These are phyloP conservation scores for Sycobia sp. DNA, from an alignment of 1,140 invertebrate genomes.

Conservation along the genomic window DNA sequence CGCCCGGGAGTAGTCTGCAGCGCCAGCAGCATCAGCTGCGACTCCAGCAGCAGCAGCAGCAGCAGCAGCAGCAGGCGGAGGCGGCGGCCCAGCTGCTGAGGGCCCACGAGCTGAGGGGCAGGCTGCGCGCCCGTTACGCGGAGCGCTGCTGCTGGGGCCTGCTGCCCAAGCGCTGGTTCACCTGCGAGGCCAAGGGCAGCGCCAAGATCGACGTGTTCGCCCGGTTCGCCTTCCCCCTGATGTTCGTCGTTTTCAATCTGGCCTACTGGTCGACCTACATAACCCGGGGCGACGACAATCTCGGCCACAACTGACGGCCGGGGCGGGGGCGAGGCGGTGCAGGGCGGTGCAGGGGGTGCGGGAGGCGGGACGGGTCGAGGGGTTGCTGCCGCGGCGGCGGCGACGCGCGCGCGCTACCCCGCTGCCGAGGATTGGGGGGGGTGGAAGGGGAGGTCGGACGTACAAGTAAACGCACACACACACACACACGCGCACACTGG, in stretches of 20 bases:
- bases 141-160: slow-evolving; percentile 49
- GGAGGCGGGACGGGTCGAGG: too few relatives aligned
- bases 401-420: neutral
- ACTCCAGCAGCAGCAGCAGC: slow-evolving; percentile 49
- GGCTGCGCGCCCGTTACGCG: slow-evolving; percentile 39
- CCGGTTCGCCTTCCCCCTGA: slow-evolving; percentile 88
- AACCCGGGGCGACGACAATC: slow-evolving; percentile 72
- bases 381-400: neutral
- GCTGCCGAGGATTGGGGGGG: neutral
- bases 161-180: slow-evolving; percentile 74
- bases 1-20: slow-evolving; percentile 37
- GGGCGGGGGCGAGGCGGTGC: neutral
- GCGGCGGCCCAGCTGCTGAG: slow-evolving; percentile 41
- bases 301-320: slow-evolving; percentile 27
- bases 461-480: slow-evolving; percentile 4
- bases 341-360: too few relatives aligned
- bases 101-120: slow-evolving; percentile 37
- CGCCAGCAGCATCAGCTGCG: slow-evolving; percentile 39
- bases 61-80: slow-evolving; percentile 40
- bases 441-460: slow-evolving; percentile 3
- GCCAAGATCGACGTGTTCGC: slow-evolving; percentile 95
- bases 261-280: slow-evolving; percentile 93
- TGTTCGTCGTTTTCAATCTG: slow-evolving; percentile 92
- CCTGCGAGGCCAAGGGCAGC: slow-evolving; percentile 84
- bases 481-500: neutral